A percentile compares a stretch with the other conserved stretches of the same genome.
phyloP scores from a whole-genome alignment of 2,113 vertebrate genomes.

The Plecotus auritus region DNA sequence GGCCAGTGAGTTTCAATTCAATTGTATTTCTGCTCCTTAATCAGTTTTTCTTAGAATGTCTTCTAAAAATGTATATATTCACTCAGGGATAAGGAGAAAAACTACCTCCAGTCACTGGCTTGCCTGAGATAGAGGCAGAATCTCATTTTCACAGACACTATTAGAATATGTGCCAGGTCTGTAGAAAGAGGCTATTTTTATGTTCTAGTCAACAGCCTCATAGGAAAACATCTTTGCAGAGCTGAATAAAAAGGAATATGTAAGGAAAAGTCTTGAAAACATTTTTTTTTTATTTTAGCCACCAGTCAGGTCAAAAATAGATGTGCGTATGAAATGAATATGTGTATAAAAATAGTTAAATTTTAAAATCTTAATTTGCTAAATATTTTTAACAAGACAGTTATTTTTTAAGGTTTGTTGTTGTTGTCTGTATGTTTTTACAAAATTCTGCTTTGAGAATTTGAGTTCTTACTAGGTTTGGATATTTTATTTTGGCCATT shows the following conservation, averaged over 20 bases:
- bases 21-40: slow-evolving; percentile 40
- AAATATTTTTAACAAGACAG: not conserved
- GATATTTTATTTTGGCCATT: slow-evolving; percentile 14
- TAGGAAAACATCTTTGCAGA: slow-evolving; percentile 1
- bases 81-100: slow-evolving; percentile 4
- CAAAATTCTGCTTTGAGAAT: not conserved
- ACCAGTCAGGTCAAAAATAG: not conserved
- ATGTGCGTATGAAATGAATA: not conserved
- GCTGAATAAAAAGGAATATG: slow-evolving; percentile 20
- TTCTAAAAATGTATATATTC: slow-evolving; percentile 52
- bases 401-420: not conserved
- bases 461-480: not conserved
- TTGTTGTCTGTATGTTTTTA: not conserved
- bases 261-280: slow-evolving; percentile 7
- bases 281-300: not conserved
- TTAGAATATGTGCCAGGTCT: slow-evolving; percentile 35
- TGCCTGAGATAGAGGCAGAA: slow-evolving; percentile 18
- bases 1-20: slow-evolving; percentile 36
- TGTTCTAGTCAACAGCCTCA: not conserved
- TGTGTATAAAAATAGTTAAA: not conserved
- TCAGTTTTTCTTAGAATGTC: slow-evolving; percentile 48
- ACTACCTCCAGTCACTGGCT: not conserved
- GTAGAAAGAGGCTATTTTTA: slow-evolving; percentile 24
- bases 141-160: slow-evolving; percentile 43
- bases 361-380: not conserved